Percentiles rank a stretch among this genome's conserved stretches.
These are phyloP conservation scores for Ophioninae sp. DNA, from an alignment of 2,888 invertebrate genomes.

Conservation along the genomic window DNA sequence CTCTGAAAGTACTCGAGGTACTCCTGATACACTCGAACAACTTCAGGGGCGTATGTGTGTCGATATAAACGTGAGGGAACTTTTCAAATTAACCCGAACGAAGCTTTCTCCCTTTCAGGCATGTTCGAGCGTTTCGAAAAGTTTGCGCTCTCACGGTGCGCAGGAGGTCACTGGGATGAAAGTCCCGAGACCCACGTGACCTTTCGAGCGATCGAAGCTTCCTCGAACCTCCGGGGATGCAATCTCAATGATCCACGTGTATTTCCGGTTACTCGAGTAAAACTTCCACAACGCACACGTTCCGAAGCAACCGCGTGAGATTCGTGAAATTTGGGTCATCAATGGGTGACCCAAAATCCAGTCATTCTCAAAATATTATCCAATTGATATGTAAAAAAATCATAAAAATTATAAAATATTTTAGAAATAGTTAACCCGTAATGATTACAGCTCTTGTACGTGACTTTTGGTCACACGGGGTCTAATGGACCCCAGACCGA, in stretches of 20 bases:
- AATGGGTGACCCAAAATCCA: not conserved
- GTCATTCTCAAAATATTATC: not conserved
- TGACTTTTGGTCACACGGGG: too few species aligned
- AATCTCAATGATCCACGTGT: not conserved
- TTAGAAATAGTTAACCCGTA: too few species aligned
- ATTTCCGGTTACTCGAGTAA: not conserved
- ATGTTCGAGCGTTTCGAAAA: constrained; percentile 15
- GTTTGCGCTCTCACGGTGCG: constrained; percentile 38
- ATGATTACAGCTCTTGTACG: too few species aligned
- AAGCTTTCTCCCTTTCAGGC: not conserved
- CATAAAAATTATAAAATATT: too few species aligned
- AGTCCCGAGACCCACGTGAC: not conserved
- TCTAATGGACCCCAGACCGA: too few species aligned
- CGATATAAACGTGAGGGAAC: constrained; percentile 36
- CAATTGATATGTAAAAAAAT: too few species aligned
- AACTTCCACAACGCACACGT: not conserved
- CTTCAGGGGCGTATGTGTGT: not conserved
- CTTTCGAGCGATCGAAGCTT: not conserved
- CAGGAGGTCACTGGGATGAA: not conserved
- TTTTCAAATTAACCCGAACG: constrained; percentile 58
- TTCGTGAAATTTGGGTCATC: not conserved
- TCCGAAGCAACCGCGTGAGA: not conserved
- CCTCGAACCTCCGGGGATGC: not conserved
- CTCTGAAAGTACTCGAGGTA: not conserved
- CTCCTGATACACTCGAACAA: not conserved